Evolutionary conservation across 2,797 vertebrate species (phyloP).

Genomic region (Semaprochilodus insignis): DNA sequence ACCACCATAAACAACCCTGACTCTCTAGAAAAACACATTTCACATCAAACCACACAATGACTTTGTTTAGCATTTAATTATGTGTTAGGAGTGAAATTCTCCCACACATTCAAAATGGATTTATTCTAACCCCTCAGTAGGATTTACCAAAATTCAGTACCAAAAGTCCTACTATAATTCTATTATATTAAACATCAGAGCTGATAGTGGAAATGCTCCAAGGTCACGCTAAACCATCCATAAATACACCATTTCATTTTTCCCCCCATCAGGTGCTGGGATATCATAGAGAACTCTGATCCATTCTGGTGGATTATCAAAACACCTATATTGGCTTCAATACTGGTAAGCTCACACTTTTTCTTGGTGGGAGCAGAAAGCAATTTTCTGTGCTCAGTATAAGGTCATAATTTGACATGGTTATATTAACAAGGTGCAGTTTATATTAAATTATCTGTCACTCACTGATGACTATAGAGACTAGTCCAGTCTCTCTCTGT

Average conservation of each 20-base stretch:
- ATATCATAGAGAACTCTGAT: slow-evolving; percentile 84
- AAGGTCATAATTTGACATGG: slow-evolving; percentile 13
- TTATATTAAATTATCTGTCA: slow-evolving; percentile 26
- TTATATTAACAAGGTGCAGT: slow-evolving; percentile 5
- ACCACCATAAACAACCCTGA: no score
- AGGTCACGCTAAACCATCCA: slow-evolving; percentile 20
- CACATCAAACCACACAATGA: no score
- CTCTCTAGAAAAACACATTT: no score
- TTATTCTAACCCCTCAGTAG: background rate
- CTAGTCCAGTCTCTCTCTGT: background rate
- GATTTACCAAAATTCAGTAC: background rate
- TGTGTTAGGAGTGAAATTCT: no score
- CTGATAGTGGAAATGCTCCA: slow-evolving; percentile 20
- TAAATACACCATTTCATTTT: slow-evolving; percentile 41
- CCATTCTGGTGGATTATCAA: slow-evolving; percentile 96
- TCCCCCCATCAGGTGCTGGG: slow-evolving; percentile 87
- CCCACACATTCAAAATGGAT: background rate
- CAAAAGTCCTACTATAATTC: background rate
- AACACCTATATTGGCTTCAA: slow-evolving; percentile 91
- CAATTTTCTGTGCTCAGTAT: slow-evolving; percentile 5
- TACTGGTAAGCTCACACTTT: slow-evolving; percentile 83
- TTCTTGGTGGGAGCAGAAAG: slow-evolving; percentile 17
- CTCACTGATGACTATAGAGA: slow-evolving; percentile 7
- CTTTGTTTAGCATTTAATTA: no score
- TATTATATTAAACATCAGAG: background rate